Conservation (phyloP, 1,140 invertebrate species). For the Cydia strobilella region DNA sequence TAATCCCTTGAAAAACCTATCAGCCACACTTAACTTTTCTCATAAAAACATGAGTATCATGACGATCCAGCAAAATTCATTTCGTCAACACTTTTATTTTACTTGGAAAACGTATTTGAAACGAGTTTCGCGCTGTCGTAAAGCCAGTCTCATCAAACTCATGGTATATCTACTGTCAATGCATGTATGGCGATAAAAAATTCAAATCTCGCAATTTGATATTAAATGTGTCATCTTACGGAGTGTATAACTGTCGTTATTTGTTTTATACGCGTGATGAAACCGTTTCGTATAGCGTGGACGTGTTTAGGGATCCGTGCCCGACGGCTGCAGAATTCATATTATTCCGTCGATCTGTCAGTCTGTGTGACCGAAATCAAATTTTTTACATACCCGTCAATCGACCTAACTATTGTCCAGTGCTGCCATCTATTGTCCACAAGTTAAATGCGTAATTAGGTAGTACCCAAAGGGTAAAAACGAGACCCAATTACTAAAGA, state of each 20-base stretch:
- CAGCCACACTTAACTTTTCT: conserved; percentile 31
- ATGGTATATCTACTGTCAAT: conserved; percentile 34
- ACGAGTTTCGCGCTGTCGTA: conserved; percentile 46
- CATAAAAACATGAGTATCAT: conserved; percentile 31
- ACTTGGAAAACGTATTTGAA: conserved; percentile 44
- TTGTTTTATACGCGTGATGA: conserved; percentile 39
- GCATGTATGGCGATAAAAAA: conserved; percentile 44
- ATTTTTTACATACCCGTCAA: too few relatives aligned
- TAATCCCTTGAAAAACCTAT: conserved; percentile 39
- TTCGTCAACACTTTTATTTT: conserved; percentile 42
- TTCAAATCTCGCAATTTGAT: conserved; percentile 43
- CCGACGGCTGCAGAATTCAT: neutral
- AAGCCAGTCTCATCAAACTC: conserved; percentile 38
- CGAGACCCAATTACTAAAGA: too few relatives aligned
- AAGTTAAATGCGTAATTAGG: too few relatives aligned
- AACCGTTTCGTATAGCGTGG: conserved; percentile 10
- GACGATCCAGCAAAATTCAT: conserved; percentile 38
- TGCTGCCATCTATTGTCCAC: too few relatives aligned
- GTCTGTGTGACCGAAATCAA: too few relatives aligned
- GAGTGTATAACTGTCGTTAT: conserved; percentile 41
- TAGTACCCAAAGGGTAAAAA: too few relatives aligned
- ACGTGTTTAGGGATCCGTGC: neutral
- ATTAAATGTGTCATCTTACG: conserved; percentile 43
- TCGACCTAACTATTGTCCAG: too few relatives aligned
- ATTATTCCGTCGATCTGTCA: too few relatives aligned